These are phyloP conservation scores for Emydoidea blandingii DNA, from an alignment of 2,797 vertebrate genomes.

Conservation along the genomic window DNA sequence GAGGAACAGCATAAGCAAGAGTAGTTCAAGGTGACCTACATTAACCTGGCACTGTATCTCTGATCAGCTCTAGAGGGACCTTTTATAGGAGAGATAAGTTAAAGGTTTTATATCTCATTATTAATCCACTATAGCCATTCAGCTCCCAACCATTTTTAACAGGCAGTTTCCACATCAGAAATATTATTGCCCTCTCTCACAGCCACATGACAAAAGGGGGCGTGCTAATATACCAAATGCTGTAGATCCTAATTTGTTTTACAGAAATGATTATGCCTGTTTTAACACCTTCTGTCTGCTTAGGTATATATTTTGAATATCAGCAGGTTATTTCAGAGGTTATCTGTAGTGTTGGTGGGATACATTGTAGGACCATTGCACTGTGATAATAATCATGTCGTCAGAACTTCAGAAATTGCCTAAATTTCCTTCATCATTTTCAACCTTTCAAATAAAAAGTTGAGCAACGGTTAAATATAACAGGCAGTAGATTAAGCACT, in stretches of 20 bases:
- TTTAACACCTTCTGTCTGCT: not conserved
- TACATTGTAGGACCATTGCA: not conserved
- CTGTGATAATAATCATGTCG: not conserved
- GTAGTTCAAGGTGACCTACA: not conserved
- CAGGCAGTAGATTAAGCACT: not conserved
- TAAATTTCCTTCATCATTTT: not conserved
- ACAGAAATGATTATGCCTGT: not conserved
- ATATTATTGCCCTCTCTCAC: not conserved
- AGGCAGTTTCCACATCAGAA: not conserved
- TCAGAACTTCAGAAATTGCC: not conserved
- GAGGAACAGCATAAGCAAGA: not conserved
- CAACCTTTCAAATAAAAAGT: not conserved
- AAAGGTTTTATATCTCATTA: not conserved
- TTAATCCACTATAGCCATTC: not conserved
- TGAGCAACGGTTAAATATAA: constrained; percentile 50
- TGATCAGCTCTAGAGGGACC: not conserved
- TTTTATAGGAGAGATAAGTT: not conserved
- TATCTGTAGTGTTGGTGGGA: not conserved
- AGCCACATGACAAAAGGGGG: not conserved
- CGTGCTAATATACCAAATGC: not conserved
- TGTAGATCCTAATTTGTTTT: not conserved
- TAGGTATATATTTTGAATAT: not conserved
- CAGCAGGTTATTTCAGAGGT: not conserved
- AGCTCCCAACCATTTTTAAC: not conserved
- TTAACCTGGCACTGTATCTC: not conserved